phyloP scores from a whole-genome alignment of 2,113 vertebrate species.

The Crotalus horridus region DNA sequence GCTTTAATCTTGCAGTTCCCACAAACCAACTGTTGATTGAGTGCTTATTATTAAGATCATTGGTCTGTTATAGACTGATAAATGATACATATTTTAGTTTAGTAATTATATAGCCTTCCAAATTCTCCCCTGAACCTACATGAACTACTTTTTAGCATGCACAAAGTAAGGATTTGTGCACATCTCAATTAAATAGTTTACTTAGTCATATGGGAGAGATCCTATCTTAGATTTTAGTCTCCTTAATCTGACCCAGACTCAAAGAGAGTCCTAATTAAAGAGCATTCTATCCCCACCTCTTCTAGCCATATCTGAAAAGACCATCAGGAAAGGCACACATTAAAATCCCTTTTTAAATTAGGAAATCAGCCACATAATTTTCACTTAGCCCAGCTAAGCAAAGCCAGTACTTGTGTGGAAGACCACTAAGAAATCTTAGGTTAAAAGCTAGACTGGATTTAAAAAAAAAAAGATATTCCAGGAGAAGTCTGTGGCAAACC shows the following conservation, averaged over 20 bases:
- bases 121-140: neutral
- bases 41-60: neutral
- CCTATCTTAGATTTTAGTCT: neutral
- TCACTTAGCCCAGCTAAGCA: neutral
- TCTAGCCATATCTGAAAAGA: neutral
- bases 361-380: neutral
- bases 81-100: neutral
- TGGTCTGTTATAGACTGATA: neutral
- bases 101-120: neutral
- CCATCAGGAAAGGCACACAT: neutral
- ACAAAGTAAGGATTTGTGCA: neutral
- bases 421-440: neutral
- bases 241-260: neutral
- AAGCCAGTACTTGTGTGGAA: neutral
- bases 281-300: neutral
- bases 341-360: neutral
- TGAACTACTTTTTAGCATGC: neutral
- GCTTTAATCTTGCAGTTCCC: neutral
- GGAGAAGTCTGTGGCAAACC: neutral
- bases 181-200: neutral
- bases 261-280: neutral
- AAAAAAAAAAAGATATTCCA: neutral
- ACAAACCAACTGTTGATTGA: neutral
- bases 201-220: neutral
- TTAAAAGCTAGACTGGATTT: neutral